Base-by-base conservation (phyloP, 2,797 vertebrate species). In the Rhynchonycteris naso region DNA sequence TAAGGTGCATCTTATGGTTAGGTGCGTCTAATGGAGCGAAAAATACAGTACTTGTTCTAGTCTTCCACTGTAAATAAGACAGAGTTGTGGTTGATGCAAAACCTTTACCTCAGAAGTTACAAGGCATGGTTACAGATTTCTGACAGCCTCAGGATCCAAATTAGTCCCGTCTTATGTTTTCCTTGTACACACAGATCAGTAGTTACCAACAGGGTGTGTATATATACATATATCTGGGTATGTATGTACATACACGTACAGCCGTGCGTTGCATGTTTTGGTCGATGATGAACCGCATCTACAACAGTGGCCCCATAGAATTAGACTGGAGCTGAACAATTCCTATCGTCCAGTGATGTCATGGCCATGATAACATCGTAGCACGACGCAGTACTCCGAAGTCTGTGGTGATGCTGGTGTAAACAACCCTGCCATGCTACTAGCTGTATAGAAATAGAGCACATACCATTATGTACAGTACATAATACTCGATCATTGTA, bases 101-200 rank as follows among this genome's bases (percentile, higher is more conserved):
- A 74, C 38, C 52, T 61, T 88, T 74, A 75, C 56, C 33, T 94
- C 58, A 56, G 33, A 94, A 11, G 14, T 80, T n/a, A 78, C 8
- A 12, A 33, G 59, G 56, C 43, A 59, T 15, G 54, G 16, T 11
- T 33, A 30, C 9, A 50, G 38, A 59, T 93, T 87, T 56, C 65
- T 52, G 54, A 87, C 18, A 63, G 59, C 16, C 22, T 76, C 21
- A 2, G 24, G 30, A 92, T 75, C 68, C 35, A 72, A 54, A 83
- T 86, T 66, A 87, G 84, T 93, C n/a, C 58, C 47, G 52, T 24
- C 69, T 83, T 65, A 16, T 52, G 43, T 72, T 93, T 84, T 78
- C 83, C 22, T 54, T 80, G 43, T n/a, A 68, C 54, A 90, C 26
- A 47, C 68, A 90, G 35, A 72, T 85, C 15, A 28, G 76, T 15